Percentiles rank a stretch among this genome's conserved stretches.
Conservation (phyloP, 2,888 invertebrate species). For the Apotomis betuletana region DNA sequence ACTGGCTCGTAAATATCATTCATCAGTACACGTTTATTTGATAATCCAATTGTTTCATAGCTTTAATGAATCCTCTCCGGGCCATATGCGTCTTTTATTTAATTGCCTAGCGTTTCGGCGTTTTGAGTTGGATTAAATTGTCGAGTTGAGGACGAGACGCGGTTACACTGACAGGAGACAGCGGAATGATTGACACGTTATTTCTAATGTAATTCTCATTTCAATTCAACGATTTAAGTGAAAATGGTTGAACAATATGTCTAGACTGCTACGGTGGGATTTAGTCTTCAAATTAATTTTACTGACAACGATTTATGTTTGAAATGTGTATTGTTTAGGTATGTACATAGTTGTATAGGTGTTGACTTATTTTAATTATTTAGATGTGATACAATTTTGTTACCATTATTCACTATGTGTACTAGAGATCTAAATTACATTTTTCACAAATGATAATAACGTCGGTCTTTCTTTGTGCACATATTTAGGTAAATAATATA, state of each 20-base stretch:
- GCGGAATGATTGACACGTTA: constrained; percentile 1
- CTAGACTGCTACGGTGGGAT: neutral
- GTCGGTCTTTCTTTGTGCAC: too few species aligned
- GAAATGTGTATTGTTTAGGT: too few species aligned
- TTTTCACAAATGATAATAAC: too few species aligned
- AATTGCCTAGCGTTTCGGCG: constrained; percentile 21
- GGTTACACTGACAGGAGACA: constrained; percentile 7
- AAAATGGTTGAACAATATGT: constrained; percentile 11
- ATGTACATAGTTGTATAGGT: too few species aligned
- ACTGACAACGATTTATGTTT: too few species aligned
- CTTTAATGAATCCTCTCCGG: constrained; percentile 8
- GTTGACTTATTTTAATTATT: too few species aligned
- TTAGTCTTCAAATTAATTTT: too few species aligned
- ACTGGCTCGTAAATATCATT: neutral
- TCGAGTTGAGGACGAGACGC: constrained; percentile 13
- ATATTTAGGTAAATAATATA: too few species aligned
- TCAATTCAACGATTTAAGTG: neutral
- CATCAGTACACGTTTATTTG: neutral
- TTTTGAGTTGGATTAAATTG: constrained; percentile 19
- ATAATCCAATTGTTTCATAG: constrained; percentile 9
- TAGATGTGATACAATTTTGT: too few species aligned
- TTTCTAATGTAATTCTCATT: constrained; percentile 9
- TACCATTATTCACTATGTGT: too few species aligned
- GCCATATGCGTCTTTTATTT: constrained; percentile 28
- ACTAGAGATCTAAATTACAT: too few species aligned